phyloP scores from a whole-genome alignment of 2,113 vertebrate genomes.

The Embiotoca jacksoni region DNA sequence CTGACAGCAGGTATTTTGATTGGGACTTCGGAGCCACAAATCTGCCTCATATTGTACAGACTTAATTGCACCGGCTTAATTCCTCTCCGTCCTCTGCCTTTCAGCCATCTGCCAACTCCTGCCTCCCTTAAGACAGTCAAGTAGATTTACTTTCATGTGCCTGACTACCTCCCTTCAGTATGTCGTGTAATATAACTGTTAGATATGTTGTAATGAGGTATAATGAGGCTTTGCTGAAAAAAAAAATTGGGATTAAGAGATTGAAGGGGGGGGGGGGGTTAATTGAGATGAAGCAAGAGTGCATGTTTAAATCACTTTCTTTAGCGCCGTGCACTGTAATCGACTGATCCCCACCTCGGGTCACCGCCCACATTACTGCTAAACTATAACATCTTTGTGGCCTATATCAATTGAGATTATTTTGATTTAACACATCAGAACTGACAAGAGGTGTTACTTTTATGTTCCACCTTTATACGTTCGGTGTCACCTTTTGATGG shows the following conservation, averaged over 20 bases:
- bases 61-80: conserved; percentile 52
- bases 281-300: conserved; percentile 44
- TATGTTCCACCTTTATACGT: neutral
- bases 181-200: conserved; percentile 54
- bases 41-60: conserved; percentile 8
- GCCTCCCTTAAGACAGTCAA: conserved; percentile 19
- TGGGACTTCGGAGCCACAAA: conserved; percentile 25
- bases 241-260: conserved; percentile 49
- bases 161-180: conserved; percentile 50
- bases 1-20: conserved; percentile 64
- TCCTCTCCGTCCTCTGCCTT: conserved; percentile 41
- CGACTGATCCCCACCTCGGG: neutral
- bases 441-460: neutral
- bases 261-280: conserved; percentile 23
- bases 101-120: conserved; percentile 32
- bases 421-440: neutral
- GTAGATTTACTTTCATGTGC: conserved; percentile 57
- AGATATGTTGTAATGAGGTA: conserved; percentile 62
- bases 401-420: neutral
- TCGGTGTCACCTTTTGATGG: neutral
- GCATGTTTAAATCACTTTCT: conserved; percentile 53
- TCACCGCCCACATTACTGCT: neutral
- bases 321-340: conserved; percentile 6
- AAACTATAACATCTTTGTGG: neutral
- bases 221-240: conserved; percentile 66